Conservation (phyloP, 2,113 vertebrate species). For the Dipodomys stephensi region DNA sequence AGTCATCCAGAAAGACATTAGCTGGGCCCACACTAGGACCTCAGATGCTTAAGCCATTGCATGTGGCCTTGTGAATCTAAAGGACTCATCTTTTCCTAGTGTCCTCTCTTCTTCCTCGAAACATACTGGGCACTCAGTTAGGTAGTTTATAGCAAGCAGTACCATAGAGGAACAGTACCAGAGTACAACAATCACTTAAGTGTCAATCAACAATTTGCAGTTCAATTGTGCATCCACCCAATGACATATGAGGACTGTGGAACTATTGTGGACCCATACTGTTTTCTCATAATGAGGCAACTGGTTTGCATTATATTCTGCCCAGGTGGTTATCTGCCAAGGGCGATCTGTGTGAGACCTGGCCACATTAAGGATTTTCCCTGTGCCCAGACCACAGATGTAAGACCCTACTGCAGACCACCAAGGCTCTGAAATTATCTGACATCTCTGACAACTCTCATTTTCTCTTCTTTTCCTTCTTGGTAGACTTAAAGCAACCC, state of each 20-base stretch:
- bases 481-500: conserved; percentile 29
- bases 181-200: not conserved
- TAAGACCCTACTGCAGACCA: not conserved
- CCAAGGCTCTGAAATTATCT: not conserved
- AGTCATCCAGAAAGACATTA: not conserved
- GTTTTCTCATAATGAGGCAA: not conserved
- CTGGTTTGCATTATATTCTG: not conserved
- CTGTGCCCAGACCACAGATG: not conserved
- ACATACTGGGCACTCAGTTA: not conserved
- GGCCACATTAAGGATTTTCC: not conserved
- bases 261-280: not conserved
- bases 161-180: no score
- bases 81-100: not conserved
- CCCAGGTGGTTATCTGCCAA: not conserved
- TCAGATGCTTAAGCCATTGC: not conserved
- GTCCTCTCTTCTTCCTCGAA: not conserved
- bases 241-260: not conserved
- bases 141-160: not conserved
- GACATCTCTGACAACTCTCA: not conserved
- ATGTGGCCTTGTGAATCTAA: not conserved
- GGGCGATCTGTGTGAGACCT: not conserved
- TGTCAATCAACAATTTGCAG: not conserved
- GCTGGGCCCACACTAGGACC: not conserved
- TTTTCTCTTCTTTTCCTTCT: not conserved
- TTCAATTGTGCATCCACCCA: not conserved